Conservation (phyloP, 2,113 vertebrate species). For the Hyla sarda region DNA sequence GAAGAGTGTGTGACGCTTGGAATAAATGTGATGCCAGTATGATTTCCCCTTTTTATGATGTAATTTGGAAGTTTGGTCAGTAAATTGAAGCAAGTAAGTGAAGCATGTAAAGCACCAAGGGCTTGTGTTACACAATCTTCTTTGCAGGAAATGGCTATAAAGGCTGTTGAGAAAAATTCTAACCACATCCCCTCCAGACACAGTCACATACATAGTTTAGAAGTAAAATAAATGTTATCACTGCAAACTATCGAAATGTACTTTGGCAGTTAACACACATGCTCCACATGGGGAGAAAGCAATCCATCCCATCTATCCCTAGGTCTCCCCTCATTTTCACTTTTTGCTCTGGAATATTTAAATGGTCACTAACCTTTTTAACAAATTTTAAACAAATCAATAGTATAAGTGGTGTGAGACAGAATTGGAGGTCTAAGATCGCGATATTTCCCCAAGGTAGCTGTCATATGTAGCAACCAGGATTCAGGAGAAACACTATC, state of each 20-base stretch:
- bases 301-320: too few species aligned
- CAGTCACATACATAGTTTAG: neutral
- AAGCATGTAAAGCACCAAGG: neutral
- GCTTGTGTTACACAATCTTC: neutral
- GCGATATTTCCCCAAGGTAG: too few species aligned
- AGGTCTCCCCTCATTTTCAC: too few species aligned
- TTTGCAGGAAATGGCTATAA: neutral
- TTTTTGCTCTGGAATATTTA: too few species aligned
- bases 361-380: too few species aligned
- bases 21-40: neutral
- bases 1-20: neutral
- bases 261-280: neutral
- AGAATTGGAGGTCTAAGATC: too few species aligned
- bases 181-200: conserved; percentile 11
- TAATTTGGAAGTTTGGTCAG: neutral
- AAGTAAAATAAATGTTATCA: neutral
- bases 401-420: too few species aligned
- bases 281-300: too few species aligned
- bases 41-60: neutral
- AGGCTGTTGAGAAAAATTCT: neutral
- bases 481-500: too few species aligned
- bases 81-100: neutral
- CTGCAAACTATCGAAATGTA: neutral
- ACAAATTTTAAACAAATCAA: too few species aligned
- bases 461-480: too few species aligned